Evolutionary conservation across 1,140 invertebrate genomes (phyloP), one percentile per base, ranked within the genome.

Genomic region (Drosophila lacertosa): DNA sequence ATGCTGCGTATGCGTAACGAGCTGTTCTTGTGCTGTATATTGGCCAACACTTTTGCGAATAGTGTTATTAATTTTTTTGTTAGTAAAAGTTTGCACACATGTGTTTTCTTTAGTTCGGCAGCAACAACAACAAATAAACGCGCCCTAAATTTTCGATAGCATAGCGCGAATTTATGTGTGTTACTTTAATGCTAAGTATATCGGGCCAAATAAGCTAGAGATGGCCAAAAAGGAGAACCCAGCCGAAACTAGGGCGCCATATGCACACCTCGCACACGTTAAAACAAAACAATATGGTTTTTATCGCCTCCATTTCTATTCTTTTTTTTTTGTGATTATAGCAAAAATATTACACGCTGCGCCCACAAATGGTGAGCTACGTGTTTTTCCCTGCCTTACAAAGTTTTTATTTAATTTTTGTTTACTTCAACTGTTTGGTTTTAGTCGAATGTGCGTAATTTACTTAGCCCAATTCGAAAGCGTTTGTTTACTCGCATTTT

Each of bases 301-400:
- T 86, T 81, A 86, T 86, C 81, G 77, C 24, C 44, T 10, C 45
- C 68, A 55, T 74, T 69, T 81, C 9, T n/a, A n/a, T n/a, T n/a
- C n/a, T n/a, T n/a, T n/a, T n/a, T n/a, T n/a, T n/a, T n/a, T n/a
- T n/a, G n/a, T 86, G 81, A 86, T 86, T 86, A 88, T 86, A 88
- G 84, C 75, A 63, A 76, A 86, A 86, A 81, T 77, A 81, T 88
- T 88, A 86, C 82, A 88, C 81, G 77, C 81, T 67, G 77, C 50
- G 20, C 35, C 35, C 45, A 66, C 32, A 64, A 68, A 15, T 48
- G 13, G 58, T 29, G 45, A 47, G 57, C 53, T 45, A 68, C 44
- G 13, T 29, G 20, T 20, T 47, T 47, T 29, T 62, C 18, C 16
- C 42, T 58, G 71, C 45, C 65, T 83, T 84, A 83, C 71, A 84